A percentile compares a stretch with the other conserved stretches of the same genome.
Evolutionary conservation across 2,888 invertebrate species (phyloP).

Genomic region (Bombylius discolor): DNA sequence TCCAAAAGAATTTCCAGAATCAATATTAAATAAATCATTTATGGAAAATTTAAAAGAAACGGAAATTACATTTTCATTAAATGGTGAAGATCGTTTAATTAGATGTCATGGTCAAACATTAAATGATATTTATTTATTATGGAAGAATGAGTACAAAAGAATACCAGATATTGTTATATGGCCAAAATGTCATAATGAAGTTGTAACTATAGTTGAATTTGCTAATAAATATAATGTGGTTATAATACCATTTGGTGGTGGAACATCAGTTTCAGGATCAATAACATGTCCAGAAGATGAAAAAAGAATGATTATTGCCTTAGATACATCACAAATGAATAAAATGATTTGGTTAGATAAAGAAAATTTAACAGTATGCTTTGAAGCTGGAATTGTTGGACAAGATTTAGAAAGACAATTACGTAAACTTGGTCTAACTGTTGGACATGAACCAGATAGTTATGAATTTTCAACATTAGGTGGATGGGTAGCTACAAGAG

Average conservation of each 20-base stretch:
- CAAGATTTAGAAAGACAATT: slow-evolving; percentile 86
- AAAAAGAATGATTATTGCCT: slow-evolving; percentile 64
- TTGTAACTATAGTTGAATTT: slow-evolving; percentile 61
- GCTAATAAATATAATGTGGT: slow-evolving; percentile 64
- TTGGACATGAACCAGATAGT: slow-evolving; percentile 97
- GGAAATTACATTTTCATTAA: slow-evolving; percentile 49
- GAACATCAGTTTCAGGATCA: slow-evolving; percentile 84
- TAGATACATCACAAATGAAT: slow-evolving; percentile 96
- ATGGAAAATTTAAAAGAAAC: slow-evolving; percentile 43
- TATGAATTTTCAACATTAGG: slow-evolving; percentile 95
- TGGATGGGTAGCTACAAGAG: slow-evolving; percentile 94
- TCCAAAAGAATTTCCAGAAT: slow-evolving; percentile 52
- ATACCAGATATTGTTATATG: slow-evolving; percentile 91
- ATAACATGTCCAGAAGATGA: slow-evolving; percentile 72
- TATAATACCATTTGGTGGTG: slow-evolving; percentile 89
- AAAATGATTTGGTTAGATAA: slow-evolving; percentile 85
- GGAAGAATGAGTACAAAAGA: slow-evolving; percentile 59
- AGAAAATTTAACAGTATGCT: slow-evolving; percentile 65
- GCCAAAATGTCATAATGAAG: slow-evolving; percentile 80
- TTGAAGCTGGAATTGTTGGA: slow-evolving; percentile 85
- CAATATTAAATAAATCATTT: slow-evolving; percentile 48
- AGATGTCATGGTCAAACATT: slow-evolving; percentile 89
- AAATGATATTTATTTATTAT: slow-evolving; percentile 69
- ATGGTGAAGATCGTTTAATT: slow-evolving; percentile 72
- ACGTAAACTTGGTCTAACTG: slow-evolving; percentile 62